Evolutionary conservation across 2,113 vertebrate genomes (phyloP), one percentile per base, ranked within the genome.

Genomic region (Ranitomeya variabilis): DNA sequence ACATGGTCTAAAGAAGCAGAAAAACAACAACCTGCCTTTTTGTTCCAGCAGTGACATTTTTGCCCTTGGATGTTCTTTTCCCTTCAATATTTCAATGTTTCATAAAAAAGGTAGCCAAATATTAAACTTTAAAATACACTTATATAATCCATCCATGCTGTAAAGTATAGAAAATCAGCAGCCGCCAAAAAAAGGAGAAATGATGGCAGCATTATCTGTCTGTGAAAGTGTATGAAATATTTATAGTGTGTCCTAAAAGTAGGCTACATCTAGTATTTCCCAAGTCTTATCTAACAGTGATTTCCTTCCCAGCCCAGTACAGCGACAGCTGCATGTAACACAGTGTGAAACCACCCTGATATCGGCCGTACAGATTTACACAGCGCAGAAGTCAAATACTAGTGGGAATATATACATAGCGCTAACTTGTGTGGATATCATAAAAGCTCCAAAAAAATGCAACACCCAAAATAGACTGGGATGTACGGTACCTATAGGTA

Each of bases 221-320:
- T 11, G 11, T 78, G 57, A 37, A 79, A 62, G 12, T 57, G 51
- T 60, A 19, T 57, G 55, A 79, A 62, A 67, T 79, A 64, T 67
- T 78, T 66, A 64, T 79, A 66, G 74, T 14, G 55, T 18, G 11
- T 67, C 67, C 85, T 80, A 80, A 21, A 77, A 52, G 19, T 10
- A 80, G 76, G 66, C 69, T 31, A 80, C 66, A 66, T 83, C 9
- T 8, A 60, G 59, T 23, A 52, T 51, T 86, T 64, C 54, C 60
- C 31, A 52, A 52, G 73, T 78, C 37, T 86, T 64, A 86, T 86
- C 57, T 62, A 7, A 54, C 73, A 21, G 6, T 59, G 0, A 45
- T 86, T 78, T 78, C 85, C 85, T 66, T 78, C 62, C 37, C 59
- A 26, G 8, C 16, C 37, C 59, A n/a, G 37, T 10, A 23, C 59